A percentile compares a stretch with the other conserved stretches of the same genome.
Evolutionary conservation across 2,113 vertebrate species (phyloP).

Genomic region (Malaclemys terrapin): DNA sequence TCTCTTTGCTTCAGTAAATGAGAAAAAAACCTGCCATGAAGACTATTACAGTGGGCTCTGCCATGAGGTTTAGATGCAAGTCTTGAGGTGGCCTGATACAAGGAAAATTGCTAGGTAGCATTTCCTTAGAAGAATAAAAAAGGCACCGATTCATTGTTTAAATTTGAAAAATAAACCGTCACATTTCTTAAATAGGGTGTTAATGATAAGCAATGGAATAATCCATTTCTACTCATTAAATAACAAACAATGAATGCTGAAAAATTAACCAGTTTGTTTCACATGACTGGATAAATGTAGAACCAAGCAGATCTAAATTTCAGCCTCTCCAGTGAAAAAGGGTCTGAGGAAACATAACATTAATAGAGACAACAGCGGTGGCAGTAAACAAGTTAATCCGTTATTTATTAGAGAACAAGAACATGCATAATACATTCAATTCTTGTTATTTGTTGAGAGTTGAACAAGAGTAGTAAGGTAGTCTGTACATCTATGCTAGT

Average conservation of each 20-base stretch:
- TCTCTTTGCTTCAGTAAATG: neutral
- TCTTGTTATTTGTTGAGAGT: conserved; percentile 70
- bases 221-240: conserved; percentile 57
- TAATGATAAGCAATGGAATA: conserved; percentile 55
- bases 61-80: neutral
- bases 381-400: conserved; percentile 78
- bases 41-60: neutral
- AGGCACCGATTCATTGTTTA: conserved; percentile 19
- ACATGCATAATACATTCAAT: conserved; percentile 73
- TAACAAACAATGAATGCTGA: conserved; percentile 43
- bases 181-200: conserved; percentile 36
- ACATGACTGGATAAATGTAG: conserved; percentile 57
- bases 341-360: conserved; percentile 69
- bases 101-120: neutral
- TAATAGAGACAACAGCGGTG: conserved; percentile 61
- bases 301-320: conserved; percentile 46
- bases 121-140: conserved; percentile 7
- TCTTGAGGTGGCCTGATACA: neutral
- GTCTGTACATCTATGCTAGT: conserved; percentile 31
- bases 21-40: neutral
- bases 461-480: conserved; percentile 58
- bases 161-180: conserved; percentile 30
- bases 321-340: conserved; percentile 53
- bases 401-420: conserved; percentile 75
- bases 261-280: conserved; percentile 60